phyloP scores from a whole-genome alignment of 2,888 invertebrate species.

The Leucania comma region DNA sequence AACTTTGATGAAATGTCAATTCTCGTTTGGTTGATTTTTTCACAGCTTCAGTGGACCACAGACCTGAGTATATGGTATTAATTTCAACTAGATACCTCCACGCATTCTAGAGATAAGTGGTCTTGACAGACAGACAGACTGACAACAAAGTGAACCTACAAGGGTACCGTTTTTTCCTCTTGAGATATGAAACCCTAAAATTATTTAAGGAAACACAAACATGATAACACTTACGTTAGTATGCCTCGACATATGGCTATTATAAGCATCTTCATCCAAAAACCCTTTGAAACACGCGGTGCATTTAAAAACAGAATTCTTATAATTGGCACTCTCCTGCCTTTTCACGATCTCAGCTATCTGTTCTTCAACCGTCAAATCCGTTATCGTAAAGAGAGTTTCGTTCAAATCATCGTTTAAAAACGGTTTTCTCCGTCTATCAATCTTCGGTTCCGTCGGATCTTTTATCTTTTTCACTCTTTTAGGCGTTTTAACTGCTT shows the following conservation, averaged over 20 bases:
- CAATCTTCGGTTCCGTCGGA: slow-evolving; percentile 76
- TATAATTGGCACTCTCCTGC: slow-evolving; percentile 81
- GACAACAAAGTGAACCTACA: no score
- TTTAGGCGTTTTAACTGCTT: slow-evolving; percentile 30
- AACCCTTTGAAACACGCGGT: slow-evolving; percentile 84
- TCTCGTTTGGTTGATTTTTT: no score
- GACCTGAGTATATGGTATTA: no score
- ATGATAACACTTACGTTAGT: slow-evolving; percentile 76
- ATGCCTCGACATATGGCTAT: slow-evolving; percentile 81
- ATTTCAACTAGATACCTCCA: no score
- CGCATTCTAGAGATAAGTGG: no score
- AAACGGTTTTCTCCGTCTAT: slow-evolving; percentile 82
- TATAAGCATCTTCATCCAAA: slow-evolving; percentile 82
- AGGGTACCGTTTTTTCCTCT: no score
- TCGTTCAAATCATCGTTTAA: slow-evolving; percentile 83
- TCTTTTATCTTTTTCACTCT: slow-evolving; percentile 57
- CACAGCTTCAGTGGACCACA: no score
- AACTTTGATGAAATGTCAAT: no score
- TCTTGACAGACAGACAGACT: no score
- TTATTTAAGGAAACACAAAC: no score
- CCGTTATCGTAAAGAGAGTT: slow-evolving; percentile 80
- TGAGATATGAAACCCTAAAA: no score
- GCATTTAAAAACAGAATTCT: slow-evolving; percentile 82
- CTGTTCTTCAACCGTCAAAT: slow-evolving; percentile 81
- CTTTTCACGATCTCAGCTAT: slow-evolving; percentile 83